Conservation (phyloP, 1,140 invertebrate species). For the Phocides pigmalion region DNA sequence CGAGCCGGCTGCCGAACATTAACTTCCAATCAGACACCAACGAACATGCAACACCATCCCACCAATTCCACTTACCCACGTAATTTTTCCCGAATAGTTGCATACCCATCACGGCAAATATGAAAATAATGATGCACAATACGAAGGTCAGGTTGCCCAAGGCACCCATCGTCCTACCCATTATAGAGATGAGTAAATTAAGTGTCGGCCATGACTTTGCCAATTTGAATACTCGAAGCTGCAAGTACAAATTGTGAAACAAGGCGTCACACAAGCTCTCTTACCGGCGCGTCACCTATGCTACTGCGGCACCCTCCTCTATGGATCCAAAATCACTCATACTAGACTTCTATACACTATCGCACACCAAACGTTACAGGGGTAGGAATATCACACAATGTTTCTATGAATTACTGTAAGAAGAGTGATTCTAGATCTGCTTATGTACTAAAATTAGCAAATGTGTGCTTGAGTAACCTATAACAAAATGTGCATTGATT, state of each 20-base stretch:
- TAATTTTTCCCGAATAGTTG: slow-evolving; percentile 96
- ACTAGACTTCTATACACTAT: slow-evolving; percentile 26
- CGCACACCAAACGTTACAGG: slow-evolving; percentile 24
- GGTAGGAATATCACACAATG: slow-evolving; percentile 31
- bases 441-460: slow-evolving; percentile 64
- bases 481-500: slow-evolving; percentile 72
- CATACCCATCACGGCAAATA: slow-evolving; percentile 99
- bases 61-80: slow-evolving; percentile 87
- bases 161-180: slow-evolving; percentile 98
- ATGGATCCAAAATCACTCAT: slow-evolving; percentile 62
- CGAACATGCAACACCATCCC: slow-evolving; percentile 80
- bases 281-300: slow-evolving; percentile 83
- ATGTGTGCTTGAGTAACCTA: slow-evolving; percentile 80
- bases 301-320: slow-evolving; percentile 69
- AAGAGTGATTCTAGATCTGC: slow-evolving; percentile 60
- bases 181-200: slow-evolving; percentile 99
- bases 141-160: slow-evolving; percentile 99
- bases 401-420: slow-evolving; percentile 23
- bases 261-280: slow-evolving; percentile 82
- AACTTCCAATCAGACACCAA: slow-evolving; percentile 76
- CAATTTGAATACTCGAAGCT: slow-evolving; percentile 99
- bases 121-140: slow-evolving; percentile 99
- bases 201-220: slow-evolving; percentile 99
- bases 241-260: slow-evolving; percentile 84
- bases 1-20: slow-evolving; percentile 52